A percentile compares a stretch with the other conserved stretches of the same genome.
Conservation (phyloP, 2,797 vertebrate species). For the Molossus molossus region DNA sequence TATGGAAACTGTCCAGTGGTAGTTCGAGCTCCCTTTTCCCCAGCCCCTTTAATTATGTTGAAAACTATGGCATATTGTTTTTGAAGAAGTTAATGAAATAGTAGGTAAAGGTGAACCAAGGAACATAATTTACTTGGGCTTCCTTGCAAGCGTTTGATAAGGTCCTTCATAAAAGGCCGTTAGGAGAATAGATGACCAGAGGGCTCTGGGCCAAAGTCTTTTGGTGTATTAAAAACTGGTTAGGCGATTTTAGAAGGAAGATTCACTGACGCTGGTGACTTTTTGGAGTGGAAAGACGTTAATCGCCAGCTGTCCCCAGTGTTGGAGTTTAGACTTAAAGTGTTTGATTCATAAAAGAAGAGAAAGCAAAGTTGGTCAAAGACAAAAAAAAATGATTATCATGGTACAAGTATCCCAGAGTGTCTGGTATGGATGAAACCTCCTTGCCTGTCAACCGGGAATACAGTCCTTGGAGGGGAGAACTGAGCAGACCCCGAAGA, state of each 20-base stretch:
- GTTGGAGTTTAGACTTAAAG: constrained; percentile 68
- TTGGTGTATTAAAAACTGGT: constrained; percentile 84
- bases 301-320: constrained; percentile 67
- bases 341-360: constrained; percentile 65
- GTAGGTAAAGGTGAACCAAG: constrained; percentile 83
- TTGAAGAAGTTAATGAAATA: constrained; percentile 84
- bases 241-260: constrained; percentile 81
- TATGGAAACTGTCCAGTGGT: constrained; percentile 81
- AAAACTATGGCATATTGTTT: constrained; percentile 84
- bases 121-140: constrained; percentile 84
- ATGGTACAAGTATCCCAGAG: neutral
- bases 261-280: constrained; percentile 63
- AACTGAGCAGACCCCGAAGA: neutral
- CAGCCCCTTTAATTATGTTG: constrained; percentile 82
- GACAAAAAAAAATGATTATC: constrained; percentile 18
- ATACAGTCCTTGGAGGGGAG: too few species aligned
- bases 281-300: constrained; percentile 79
- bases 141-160: constrained; percentile 84
- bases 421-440: neutral
- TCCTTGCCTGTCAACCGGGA: neutral
- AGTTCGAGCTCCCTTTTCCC: constrained; percentile 71
- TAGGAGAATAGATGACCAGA: constrained; percentile 85
- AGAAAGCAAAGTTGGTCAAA: constrained; percentile 64
- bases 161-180: constrained; percentile 81
- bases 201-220: constrained; percentile 73